A percentile compares a stretch with the other conserved stretches of the same genome.
Evolutionary conservation across 2,797 vertebrate genomes (phyloP).

Genomic region (Pempheris klunzingeri): DNA sequence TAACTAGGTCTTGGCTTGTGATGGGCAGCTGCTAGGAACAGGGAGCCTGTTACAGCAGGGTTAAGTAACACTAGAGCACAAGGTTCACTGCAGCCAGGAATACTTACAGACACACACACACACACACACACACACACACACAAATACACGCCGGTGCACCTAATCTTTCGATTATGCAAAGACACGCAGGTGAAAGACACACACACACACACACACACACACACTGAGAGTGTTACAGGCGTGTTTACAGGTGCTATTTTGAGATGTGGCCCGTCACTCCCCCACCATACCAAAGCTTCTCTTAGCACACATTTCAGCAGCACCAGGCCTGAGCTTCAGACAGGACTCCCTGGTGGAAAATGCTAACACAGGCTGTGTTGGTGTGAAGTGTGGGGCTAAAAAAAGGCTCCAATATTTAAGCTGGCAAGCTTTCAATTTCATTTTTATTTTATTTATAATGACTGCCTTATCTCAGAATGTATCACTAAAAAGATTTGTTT

Average conservation of each 20-base stretch:
- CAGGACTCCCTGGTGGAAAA: conserved; percentile 27
- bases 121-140: conserved; percentile 29
- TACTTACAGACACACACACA: conserved; percentile 43
- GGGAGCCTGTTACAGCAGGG: conserved; percentile 64
- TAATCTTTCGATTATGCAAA: conserved; percentile 57
- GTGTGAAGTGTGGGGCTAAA: conserved; percentile 15
- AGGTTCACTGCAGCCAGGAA: conserved; percentile 74
- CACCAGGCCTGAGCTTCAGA: conserved; percentile 32
- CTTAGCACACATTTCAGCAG: conserved; percentile 64
- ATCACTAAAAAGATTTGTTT: not conserved
- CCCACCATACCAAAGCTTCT: conserved; percentile 44
- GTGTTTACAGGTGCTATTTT: conserved; percentile 76
- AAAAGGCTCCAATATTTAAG: conserved; percentile 17
- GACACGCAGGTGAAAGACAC: conserved; percentile 43
- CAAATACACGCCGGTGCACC: conserved; percentile 40
- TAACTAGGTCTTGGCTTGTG: conserved; percentile 65
- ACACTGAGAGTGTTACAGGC: conserved; percentile 35
- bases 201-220: conserved; percentile 39
- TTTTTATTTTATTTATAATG: conserved; percentile 6
- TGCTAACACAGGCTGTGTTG: not conserved
- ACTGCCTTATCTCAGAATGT: not conserved
- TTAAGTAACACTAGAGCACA: conserved; percentile 81
- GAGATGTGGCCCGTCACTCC: conserved; percentile 48
- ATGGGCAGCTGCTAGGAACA: conserved; percentile 67
- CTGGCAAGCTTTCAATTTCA: conserved; percentile 4